Evolutionary conservation across 2,797 vertebrate species (phyloP), one percentile per base, ranked within the genome.

Genomic region (Champsocephalus gunnari): DNA sequence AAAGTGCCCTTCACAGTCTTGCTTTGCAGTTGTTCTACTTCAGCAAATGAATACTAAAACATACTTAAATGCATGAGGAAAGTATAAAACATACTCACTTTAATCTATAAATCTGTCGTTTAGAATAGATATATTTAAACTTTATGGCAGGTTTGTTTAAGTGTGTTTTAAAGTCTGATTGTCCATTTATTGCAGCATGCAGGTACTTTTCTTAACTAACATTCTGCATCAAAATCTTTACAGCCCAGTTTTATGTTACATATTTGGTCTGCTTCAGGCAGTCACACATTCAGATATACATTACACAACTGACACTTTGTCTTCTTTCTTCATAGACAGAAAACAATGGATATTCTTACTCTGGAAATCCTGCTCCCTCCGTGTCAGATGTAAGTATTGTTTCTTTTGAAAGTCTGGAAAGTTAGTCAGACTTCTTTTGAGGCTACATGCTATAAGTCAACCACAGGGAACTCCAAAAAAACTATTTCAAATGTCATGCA

Each of bases 311-410:
- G 47, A 71, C 49, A 13, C 16, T 9, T 12, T 19, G 49, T 16
- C 0, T 45, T 69, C 34, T 69, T 88, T 62, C 56, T 91, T 49
- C 64, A 70, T 1, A 58, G 71, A 58, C 93, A 84, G 96, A 97
- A 84, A 97, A 96, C 93, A 98, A 98, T 34, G 97, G 97, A 44
- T 96, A 96, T 84, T 84, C 95, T 55, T 93, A 94, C 80, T 73
- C 94, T 62, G 89, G 91, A 81, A 94, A 89, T 58, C 93, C 96
- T 88, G 86, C 94, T 32, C 11, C 91, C 16, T 81, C 91, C 11
- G 89, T 95, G 82, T 95, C 95, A 87, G 95, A 93, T 83, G 98
- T 99, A 91, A 91, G 96, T 91, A 24, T 48, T 58, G 7, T 65
- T 49, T 69, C 45, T 63, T 2, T 73, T 60, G 2, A 54, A 9